Evolutionary conservation across 92 coral and sea anemone species (phyloP), one percentile per base, ranked within the genome.

Genomic region (Ricordea florida): DNA sequence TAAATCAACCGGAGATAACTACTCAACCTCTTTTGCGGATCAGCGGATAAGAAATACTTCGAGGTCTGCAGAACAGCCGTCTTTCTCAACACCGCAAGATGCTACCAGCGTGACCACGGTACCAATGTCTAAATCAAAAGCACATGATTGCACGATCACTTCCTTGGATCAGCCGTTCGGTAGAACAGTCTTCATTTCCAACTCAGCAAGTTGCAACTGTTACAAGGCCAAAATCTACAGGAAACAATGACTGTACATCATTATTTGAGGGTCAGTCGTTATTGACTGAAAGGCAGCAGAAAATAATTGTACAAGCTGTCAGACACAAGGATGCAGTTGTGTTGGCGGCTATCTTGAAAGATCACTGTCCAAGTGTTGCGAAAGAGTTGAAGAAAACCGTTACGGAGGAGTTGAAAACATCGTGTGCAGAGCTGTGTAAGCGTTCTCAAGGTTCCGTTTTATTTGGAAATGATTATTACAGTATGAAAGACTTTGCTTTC

Each of bases 301-400:
- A 70, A 52, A 77, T 68, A 69, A 69, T 69, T 33, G 21, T 66
- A 1, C 46, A 60, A 76, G 85, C 89, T 26, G 68, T 65, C 20
- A 84, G 57, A 61, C 34, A 60, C 18, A 78, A 41, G 30, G 69
- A 78, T 67, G 75, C 89, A 35, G 30, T 28, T 76, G 80, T 79
- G 6, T 41, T 84, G 29, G 89, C 85, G 23, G 55, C 67, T 60
- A 69, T 78, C 22, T 35, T 77, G 41, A 76, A 77, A 69, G 76
- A 77, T 45, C 80, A 84, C 74, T 84, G 85, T 40, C 67, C 78
- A 57, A 47, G 62, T 62, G 89, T 84, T 33, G 75, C 77, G 25
- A 33, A 62, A 28, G 74, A 44, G 35, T 15, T 72, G 38, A 57
- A 27, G 56, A 62, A 72, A 62, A 13, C 71, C 13, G 53, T 74